Evolutionary conservation across 2,113 vertebrate species (phyloP), one percentile per base, ranked within the genome.

Genomic region (Syngnathoides biaculeatus): DNA sequence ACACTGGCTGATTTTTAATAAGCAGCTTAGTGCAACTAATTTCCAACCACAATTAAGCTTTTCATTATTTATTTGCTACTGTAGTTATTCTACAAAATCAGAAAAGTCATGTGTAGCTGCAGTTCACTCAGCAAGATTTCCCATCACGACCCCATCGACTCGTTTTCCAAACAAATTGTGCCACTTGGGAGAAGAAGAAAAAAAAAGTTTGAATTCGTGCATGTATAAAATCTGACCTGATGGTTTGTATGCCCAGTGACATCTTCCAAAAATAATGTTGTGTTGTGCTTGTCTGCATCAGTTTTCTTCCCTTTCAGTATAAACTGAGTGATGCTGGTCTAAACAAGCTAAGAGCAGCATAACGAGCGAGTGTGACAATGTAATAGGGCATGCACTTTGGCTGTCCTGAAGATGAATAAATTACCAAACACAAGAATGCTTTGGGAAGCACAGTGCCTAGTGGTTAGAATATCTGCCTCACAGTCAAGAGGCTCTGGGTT

Each of bases 21-120:
- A 81, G 80, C 66, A 75, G 80, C 72, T 83, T 65, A 78, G 68
- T 72, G 62, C 64, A 43, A 69, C 77, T 80, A 80, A 80, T 84
- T 74, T 79, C 68, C 56, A 69, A 66, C 62, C 35, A 42, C 61
- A 69, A 55, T 74, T 69, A 61, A 65, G 26, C 66, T 79, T 82
- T 82, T 79, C 73, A 82, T 81, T 69, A 77, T 72, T 69, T 77
- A 71, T n/a, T n/a, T n/a, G n/a, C n/a, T n/a, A 73, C 68, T 62
- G 70, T 47, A 47, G 17, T 65, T 22, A 73, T 42, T 61, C 73
- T 67, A 65, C 77, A 77, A 74, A 69, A 82, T 65, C 24, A 30
- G 60, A 58, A 38, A 62, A 53, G 3, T 48, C 45, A 24, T 13
- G 0, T 24, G 5, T 5, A 50, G n/a, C 20, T 50, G 8, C 2